These are phyloP conservation scores for Erinaceus europaeus DNA, from an alignment of 2,113 vertebrate species.

Conservation along the genomic window DNA sequence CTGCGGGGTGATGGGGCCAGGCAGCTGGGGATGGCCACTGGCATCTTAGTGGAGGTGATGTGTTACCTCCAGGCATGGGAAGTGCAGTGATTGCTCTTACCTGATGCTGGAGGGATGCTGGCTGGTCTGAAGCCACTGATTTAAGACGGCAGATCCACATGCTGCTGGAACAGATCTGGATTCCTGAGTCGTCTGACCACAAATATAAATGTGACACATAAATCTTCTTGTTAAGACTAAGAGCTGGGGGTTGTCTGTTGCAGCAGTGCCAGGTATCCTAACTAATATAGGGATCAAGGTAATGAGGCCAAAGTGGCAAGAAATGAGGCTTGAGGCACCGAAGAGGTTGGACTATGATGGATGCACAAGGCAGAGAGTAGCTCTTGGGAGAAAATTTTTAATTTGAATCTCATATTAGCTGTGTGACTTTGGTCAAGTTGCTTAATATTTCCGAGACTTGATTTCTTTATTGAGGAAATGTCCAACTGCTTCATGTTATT, in stretches of 20 bases:
- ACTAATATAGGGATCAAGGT: background rate
- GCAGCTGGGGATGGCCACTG: background rate
- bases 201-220: background rate
- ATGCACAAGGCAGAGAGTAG: background rate
- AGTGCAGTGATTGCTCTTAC: background rate
- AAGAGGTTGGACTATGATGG: background rate
- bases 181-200: background rate
- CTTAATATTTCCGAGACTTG: background rate
- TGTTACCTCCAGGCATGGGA: background rate
- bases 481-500: no score
- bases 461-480: background rate
- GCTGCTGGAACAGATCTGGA: background rate
- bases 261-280: background rate
- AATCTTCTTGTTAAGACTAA: background rate
- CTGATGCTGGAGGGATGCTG: background rate
- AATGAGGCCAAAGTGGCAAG: background rate
- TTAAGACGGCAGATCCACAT: background rate
- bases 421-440: background rate
- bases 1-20: background rate
- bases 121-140: background rate
- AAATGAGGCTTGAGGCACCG: background rate
- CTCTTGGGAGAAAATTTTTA: background rate
- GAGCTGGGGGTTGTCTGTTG: background rate
- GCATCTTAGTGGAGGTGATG: background rate
- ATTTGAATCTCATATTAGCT: background rate